Conservation (phyloP, 2,113 vertebrate genomes). For the Actenoides hombroni region DNA sequence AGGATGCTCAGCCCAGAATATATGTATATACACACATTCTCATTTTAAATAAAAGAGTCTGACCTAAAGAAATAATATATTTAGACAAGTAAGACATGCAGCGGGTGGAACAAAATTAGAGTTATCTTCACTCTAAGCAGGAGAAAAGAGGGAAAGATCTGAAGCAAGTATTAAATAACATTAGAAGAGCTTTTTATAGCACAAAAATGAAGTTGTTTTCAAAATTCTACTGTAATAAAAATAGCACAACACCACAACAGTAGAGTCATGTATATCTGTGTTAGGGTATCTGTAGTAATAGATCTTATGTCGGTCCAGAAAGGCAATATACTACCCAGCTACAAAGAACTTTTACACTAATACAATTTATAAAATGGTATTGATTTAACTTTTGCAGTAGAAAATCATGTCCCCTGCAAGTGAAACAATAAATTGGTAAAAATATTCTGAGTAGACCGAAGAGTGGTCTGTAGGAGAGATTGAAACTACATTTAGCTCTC, state of each 20-base stretch:
- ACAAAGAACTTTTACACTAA: conserved; percentile 23
- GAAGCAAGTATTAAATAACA: conserved; percentile 29
- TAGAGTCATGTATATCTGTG: not conserved
- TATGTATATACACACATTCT: not conserved
- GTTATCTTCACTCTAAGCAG: not conserved
- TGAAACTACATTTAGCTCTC: not conserved
- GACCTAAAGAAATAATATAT: conserved; percentile 6
- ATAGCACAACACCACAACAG: not conserved
- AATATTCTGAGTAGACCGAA: not conserved
- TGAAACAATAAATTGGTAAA: not conserved
- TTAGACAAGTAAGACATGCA: conserved; percentile 7
- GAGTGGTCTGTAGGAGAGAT: not conserved
- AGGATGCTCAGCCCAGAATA: not conserved
- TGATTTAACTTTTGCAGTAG: conserved; percentile 27
- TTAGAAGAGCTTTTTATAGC: not conserved
- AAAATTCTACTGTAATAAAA: not conserved
- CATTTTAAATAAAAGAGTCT: not conserved
- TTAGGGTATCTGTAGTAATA: conserved; percentile 1
- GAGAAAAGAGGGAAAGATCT: not conserved
- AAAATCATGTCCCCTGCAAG: not conserved
- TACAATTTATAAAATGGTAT: conserved; percentile 36
- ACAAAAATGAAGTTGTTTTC: conserved; percentile 1
- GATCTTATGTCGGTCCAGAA: not conserved
- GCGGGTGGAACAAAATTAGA: conserved; percentile 31
- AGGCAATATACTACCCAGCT: not conserved